A percentile compares a stretch with the other conserved stretches of the same genome.
Evolutionary conservation across 2,797 vertebrate genomes (phyloP).

Genomic region (Microchirus variegatus): DNA sequence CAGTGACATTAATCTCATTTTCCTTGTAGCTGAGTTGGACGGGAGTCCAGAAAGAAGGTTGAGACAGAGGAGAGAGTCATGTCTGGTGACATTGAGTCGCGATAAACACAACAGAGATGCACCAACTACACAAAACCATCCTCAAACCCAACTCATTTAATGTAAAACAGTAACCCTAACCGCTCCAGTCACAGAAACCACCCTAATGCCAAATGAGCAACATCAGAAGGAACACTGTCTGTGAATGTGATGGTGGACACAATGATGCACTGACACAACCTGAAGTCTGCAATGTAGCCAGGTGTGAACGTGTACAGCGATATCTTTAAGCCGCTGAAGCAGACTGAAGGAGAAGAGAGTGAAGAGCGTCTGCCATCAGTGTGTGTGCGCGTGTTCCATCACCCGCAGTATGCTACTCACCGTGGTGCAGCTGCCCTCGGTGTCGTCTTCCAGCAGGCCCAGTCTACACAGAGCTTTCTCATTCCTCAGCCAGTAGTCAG

Average conservation of each 20-base stretch:
- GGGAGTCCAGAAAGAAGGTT: neutral
- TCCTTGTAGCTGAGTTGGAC: neutral
- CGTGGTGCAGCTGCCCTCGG: conserved; percentile 86
- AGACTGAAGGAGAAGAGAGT: neutral
- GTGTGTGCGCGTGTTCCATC: conserved; percentile 25
- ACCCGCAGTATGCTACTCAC: conserved; percentile 82
- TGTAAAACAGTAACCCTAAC: too few species aligned
- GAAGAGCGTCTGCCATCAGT: conserved; percentile 23
- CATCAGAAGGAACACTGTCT: too few species aligned
- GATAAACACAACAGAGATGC: neutral
- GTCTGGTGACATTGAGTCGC: too few species aligned
- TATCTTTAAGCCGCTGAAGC: conserved; percentile 4
- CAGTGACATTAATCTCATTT: neutral
- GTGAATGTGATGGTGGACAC: too few species aligned
- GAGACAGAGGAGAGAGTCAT: neutral
- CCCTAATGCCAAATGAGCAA: too few species aligned
- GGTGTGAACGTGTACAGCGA: neutral
- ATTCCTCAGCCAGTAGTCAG: conserved; percentile 96
- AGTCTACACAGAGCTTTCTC: conserved; percentile 90
- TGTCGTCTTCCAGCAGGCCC: conserved; percentile 89
- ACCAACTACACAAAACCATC: too few species aligned
- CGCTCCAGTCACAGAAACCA: too few species aligned
- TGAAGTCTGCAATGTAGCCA: neutral
- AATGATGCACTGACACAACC: too few species aligned
- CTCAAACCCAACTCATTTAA: too few species aligned